phyloP scores from a whole-genome alignment of 2,888 invertebrate genomes.

The Volucella inflata region DNA sequence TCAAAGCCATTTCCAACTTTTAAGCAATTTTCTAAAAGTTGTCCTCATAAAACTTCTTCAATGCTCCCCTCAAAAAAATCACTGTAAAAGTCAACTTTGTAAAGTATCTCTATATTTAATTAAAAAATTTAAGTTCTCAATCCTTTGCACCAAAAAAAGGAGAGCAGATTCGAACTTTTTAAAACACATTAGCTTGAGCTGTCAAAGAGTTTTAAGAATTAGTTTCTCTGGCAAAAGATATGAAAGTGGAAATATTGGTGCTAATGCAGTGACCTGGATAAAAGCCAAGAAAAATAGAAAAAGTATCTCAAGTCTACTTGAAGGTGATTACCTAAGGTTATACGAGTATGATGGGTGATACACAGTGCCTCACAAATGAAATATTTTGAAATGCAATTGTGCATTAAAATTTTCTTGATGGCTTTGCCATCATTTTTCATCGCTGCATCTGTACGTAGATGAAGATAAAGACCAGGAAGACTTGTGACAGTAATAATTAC shows the following conservation, averaged over 20 bases:
- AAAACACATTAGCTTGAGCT: no score
- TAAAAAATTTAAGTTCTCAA: no score
- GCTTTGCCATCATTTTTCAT: conserved; percentile 58
- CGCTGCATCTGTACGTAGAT: conserved; percentile 16
- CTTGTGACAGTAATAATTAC: conserved; percentile 29
- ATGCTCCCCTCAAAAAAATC: no score
- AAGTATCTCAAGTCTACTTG: background rate
- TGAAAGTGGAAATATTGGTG: conserved; percentile 4
- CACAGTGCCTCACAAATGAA: conserved; percentile 17
- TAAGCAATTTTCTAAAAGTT: no score
- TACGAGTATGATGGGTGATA: background rate
- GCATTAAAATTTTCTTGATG: conserved; percentile 64
- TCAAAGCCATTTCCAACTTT: no score
- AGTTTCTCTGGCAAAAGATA: background rate
- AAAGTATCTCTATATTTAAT: no score
- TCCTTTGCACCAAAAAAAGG: no score
- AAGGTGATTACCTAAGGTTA: conserved; percentile 28
- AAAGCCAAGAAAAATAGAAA: conserved; percentile 45
- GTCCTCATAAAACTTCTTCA: no score
- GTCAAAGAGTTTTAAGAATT: no score
- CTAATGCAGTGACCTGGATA: conserved; percentile 62
- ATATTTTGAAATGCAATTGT: conserved; percentile 53
- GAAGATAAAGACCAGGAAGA: conserved; percentile 2
- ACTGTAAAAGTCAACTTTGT: no score
- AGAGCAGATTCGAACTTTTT: no score